Conservation (phyloP, 2,888 invertebrate genomes). For the Himalopsyche anomala region DNA sequence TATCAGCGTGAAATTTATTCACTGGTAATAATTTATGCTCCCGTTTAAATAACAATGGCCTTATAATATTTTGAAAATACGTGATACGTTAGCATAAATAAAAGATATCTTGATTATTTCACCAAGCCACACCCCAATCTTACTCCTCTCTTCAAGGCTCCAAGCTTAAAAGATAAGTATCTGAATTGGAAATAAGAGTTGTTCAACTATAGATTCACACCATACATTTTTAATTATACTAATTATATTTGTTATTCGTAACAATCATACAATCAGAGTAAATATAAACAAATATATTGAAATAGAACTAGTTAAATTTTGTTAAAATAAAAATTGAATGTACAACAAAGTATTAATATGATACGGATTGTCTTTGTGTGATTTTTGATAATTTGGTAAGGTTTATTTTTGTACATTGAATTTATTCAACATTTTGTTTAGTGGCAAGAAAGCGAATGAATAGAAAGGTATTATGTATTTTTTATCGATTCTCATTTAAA, state of each 20-base stretch:
- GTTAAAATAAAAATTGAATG: not conserved
- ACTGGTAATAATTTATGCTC: not conserved
- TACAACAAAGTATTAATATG: too few relatives aligned
- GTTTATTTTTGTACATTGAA: too few relatives aligned
- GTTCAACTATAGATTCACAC: not conserved
- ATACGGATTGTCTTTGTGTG: too few relatives aligned
- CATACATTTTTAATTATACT: not conserved
- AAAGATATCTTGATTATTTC: constrained; percentile 52
- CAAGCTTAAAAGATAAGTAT: not conserved
- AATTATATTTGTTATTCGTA: too few relatives aligned
- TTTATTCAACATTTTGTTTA: too few relatives aligned
- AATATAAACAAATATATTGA: too few relatives aligned
- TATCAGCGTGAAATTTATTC: constrained; percentile 21
- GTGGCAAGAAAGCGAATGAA: too few relatives aligned
- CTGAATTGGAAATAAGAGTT: constrained; percentile 15
- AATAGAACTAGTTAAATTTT: not conserved
- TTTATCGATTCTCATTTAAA: too few relatives aligned
- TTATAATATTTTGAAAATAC: not conserved
- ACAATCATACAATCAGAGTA: too few relatives aligned
- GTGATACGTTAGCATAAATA: constrained; percentile 47
- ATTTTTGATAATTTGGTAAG: too few relatives aligned
- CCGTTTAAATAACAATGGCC: constrained; percentile 5
- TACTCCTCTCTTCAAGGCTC: not conserved
- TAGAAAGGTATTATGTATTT: too few relatives aligned
- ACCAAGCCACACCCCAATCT: constrained; percentile 35